These are phyloP conservation scores for Balaenoptera acutorostrata DNA, from an alignment of 2,113 vertebrate species.

Conservation along the genomic window DNA sequence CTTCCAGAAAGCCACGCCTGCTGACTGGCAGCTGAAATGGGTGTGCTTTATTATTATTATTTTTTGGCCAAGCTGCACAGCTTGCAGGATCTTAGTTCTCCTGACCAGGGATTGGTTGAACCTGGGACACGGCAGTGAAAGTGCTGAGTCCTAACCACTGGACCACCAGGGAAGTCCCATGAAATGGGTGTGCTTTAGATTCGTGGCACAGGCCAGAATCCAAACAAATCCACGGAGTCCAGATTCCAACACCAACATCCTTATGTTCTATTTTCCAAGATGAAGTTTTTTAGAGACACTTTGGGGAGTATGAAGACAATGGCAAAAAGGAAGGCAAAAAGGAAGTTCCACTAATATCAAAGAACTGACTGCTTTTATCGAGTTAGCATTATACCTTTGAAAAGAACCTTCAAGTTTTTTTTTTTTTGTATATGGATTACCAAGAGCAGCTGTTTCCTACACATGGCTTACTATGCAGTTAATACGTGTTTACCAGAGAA, in stretches of 20 bases:
- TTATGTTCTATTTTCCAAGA: not conserved
- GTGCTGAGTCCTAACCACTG: not conserved
- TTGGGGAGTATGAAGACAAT: not conserved
- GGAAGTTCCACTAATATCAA: not conserved
- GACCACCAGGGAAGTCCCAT: not conserved
- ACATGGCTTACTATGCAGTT: not conserved
- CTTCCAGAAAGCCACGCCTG: not conserved
- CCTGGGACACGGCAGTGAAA: not conserved
- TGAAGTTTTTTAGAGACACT: not conserved
- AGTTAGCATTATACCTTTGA: not conserved
- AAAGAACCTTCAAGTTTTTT: not conserved
- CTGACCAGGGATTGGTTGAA: not conserved
- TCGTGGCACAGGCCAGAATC: not conserved
- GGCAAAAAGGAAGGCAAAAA: conserved; percentile 7
- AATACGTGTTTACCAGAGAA: not conserved
- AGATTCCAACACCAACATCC: not conserved
- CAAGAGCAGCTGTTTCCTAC: not conserved
- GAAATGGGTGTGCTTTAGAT: not conserved
- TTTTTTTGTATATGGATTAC: not conserved
- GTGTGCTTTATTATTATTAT: not conserved
- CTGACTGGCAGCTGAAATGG: not conserved
- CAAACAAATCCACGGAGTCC: not conserved
- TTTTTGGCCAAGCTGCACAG: not conserved
- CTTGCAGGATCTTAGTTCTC: not conserved
- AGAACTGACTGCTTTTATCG: not conserved